A percentile compares a stretch with the other conserved stretches of the same genome.
Evolutionary conservation across 2,113 vertebrate genomes (phyloP).

Genomic region (Clarias macrocephalus): DNA sequence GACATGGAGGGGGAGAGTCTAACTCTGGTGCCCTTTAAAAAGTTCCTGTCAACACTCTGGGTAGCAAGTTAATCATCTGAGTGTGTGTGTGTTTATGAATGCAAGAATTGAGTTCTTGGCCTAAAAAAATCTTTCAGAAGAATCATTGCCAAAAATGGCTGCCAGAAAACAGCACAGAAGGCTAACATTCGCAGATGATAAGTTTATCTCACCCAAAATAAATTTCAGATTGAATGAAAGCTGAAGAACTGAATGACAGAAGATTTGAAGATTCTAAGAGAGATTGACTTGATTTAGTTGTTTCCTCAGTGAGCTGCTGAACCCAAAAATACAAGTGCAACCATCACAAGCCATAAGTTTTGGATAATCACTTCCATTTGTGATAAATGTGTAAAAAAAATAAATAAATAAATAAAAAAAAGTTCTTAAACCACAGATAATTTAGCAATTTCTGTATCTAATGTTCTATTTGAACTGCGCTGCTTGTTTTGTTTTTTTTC

Average conservation of each 20-base stretch:
- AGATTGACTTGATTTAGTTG: too few species aligned
- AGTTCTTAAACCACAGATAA: neutral
- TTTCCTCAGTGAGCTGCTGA: neutral
- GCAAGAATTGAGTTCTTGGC: neutral
- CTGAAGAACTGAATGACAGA: neutral
- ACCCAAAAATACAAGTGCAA: neutral
- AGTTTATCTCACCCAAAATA: neutral
- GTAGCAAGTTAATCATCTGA: slow-evolving; percentile 64
- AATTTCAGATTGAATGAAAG: neutral
- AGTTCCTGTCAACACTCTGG: slow-evolving; percentile 59
- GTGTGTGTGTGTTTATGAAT: neutral
- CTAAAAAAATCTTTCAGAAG: neutral
- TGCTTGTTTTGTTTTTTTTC: neutral
- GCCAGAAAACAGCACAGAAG: neutral
- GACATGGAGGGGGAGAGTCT: slow-evolving; percentile 59
- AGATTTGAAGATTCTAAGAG: neutral
- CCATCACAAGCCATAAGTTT: neutral
- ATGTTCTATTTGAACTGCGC: neutral
- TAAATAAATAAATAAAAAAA: too few species aligned
- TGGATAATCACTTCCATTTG: neutral
- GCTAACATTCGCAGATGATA: neutral
- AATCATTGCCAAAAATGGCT: neutral
- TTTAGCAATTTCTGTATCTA: neutral
- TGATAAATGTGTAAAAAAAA: neutral
- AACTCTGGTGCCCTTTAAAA: slow-evolving; percentile 61